phyloP scores from a whole-genome alignment of 2,113 vertebrate species.

The Catharus bicknelli region DNA sequence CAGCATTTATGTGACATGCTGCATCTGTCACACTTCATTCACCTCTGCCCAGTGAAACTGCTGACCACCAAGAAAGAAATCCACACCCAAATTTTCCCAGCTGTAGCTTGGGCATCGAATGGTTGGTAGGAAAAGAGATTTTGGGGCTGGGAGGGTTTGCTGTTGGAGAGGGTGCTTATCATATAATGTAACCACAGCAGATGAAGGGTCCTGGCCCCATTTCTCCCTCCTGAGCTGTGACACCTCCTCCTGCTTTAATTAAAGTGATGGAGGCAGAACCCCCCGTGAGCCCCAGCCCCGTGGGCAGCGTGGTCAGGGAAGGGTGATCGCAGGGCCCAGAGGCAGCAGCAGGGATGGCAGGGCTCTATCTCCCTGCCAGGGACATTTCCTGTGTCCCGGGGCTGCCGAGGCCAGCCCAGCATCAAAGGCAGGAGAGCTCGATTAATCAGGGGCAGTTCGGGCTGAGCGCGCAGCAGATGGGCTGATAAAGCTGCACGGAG shows the following conservation, averaged over 20 bases:
- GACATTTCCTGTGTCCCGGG: conserved; percentile 74
- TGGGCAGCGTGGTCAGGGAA: conserved; percentile 68
- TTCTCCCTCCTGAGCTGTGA: accelerated
- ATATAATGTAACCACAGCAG: accelerated
- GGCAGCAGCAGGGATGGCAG: conserved; percentile 70
- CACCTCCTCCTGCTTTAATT: neutral
- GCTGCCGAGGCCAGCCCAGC: conserved; percentile 72
- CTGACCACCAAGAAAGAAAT: neutral
- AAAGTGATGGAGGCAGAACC: neutral
- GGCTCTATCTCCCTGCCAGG: conserved; percentile 66
- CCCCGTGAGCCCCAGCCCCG: neutral
- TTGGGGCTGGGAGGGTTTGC: neutral
- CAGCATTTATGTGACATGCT: accelerated
- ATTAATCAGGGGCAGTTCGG: conserved; percentile 86
- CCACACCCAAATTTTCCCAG: neutral
- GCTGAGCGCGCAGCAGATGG: conserved; percentile 86
- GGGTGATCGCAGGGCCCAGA: conserved; percentile 63
- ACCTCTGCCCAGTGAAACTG: neutral
- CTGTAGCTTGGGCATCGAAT: neutral
- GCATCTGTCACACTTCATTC: neutral
- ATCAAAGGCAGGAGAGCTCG: conserved; percentile 80
- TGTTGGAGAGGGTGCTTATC: neutral
- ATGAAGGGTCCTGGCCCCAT: neutral
- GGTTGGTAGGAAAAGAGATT: neutral
- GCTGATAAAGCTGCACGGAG: conserved; percentile 81